Conservation (phyloP, 2,797 vertebrate genomes). For the Tapirus indicus region DNA sequence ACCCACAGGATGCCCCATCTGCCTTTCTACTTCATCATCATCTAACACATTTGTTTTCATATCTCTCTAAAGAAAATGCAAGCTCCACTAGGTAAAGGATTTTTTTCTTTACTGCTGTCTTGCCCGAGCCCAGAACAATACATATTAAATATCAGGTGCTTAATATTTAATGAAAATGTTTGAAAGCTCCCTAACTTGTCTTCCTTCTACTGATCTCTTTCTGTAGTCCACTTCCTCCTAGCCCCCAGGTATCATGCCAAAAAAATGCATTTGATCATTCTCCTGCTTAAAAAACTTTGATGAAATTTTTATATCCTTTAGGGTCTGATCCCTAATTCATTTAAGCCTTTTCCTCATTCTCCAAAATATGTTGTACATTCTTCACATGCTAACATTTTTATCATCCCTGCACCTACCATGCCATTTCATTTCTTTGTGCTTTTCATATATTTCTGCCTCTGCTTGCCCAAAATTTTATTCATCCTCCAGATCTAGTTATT, state of each 20-base stretch:
- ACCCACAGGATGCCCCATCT: background rate
- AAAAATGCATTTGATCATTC: background rate
- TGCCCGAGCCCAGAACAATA: background rate
- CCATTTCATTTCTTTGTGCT: background rate
- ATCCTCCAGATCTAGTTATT: background rate
- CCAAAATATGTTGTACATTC: background rate
- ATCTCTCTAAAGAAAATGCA: slow-evolving; percentile 48
- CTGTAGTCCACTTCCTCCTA: background rate
- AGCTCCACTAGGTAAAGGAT: background rate
- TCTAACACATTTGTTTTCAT: slow-evolving; percentile 6
- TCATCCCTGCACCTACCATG: background rate
- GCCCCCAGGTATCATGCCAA: background rate
- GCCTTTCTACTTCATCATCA: background rate
- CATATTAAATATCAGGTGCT: background rate
- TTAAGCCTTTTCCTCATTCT: background rate
- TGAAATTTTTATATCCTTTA: background rate
- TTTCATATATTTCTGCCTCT: background rate
- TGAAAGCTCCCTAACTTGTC: slow-evolving; percentile 19
- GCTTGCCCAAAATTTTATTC: background rate
- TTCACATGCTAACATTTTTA: background rate
- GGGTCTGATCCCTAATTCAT: background rate
- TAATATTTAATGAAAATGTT: slow-evolving; percentile 13
- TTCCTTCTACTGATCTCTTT: background rate
- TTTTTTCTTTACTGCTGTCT: slow-evolving; percentile 21
- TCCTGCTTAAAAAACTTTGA: slow-evolving; percentile 10